Evolutionary conservation across 1,140 invertebrate species (phyloP).

Genomic region (Vanessa atalanta): DNA sequence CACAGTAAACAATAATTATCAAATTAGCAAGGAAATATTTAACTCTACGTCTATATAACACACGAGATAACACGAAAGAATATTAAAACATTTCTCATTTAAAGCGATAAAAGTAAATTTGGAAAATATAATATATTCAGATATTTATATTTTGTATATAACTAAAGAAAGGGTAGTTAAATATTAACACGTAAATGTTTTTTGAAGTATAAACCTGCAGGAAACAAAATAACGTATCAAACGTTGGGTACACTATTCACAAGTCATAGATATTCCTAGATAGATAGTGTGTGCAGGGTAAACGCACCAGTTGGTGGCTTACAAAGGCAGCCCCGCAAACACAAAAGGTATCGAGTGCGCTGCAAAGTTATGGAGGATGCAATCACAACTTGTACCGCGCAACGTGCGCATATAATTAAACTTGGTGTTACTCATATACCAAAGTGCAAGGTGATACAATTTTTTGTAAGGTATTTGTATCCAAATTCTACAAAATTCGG

Average conservation of each 20-base stretch:
- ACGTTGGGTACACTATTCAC: constrained; percentile 21
- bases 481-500: no score
- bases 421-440: constrained; percentile 29
- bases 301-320: constrained; percentile 39
- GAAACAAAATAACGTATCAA: constrained; percentile 9
- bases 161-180: no score
- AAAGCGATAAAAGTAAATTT: no score
- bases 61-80: no score
- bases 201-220: neutral
- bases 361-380: constrained; percentile 60
- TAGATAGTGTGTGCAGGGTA: constrained; percentile 45
- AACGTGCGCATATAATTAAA: constrained; percentile 37
- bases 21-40: no score
- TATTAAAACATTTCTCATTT: no score
- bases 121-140: no score
- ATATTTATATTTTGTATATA: no score
- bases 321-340: constrained; percentile 60
- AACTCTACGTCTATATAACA: no score
- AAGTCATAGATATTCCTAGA: constrained; percentile 16
- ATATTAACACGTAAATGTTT: no score
- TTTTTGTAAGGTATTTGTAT: neutral
- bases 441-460: constrained; percentile 18
- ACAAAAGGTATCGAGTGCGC: constrained; percentile 63
- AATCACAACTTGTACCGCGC: constrained; percentile 63
- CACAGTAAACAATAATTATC: no score